Evolutionary conservation across 2,113 vertebrate species (phyloP).

Genomic region (Dipodomys ordii): DNA sequence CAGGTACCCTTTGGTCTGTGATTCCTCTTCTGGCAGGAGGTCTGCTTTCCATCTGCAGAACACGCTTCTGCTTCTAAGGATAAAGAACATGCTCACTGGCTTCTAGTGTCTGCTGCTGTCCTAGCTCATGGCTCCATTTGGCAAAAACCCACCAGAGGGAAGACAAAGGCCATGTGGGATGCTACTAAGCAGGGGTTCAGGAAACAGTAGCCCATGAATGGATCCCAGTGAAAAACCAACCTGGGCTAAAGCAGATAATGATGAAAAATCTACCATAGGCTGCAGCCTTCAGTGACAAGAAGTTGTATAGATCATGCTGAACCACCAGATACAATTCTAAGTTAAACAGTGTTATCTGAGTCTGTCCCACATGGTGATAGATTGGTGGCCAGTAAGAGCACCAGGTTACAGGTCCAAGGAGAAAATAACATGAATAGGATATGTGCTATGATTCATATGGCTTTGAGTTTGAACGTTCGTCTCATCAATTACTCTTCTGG

Average conservation of each 20-base stretch:
- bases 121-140: background rate
- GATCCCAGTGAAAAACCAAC: background rate
- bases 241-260: background rate
- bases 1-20: constrained; percentile 58
- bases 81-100: constrained; percentile 16
- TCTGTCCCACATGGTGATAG: background rate
- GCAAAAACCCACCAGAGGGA: background rate
- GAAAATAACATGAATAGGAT: constrained; percentile 22
- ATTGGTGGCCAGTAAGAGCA: background rate
- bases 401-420: background rate
- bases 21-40: constrained; percentile 39
- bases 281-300: constrained; percentile 6
- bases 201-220: background rate
- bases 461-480: background rate
- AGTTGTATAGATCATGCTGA: background rate
- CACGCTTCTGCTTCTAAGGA: constrained; percentile 46
- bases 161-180: background rate
- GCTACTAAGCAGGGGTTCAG: background rate
- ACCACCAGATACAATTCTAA: background rate
- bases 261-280: background rate
- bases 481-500: background rate
- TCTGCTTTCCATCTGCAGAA: constrained; percentile 58
- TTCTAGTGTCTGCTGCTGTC: background rate
- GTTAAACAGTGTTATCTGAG: background rate
- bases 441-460: background rate